Conservation (phyloP, 1,140 invertebrate species). For the Sinella curviseta region DNA sequence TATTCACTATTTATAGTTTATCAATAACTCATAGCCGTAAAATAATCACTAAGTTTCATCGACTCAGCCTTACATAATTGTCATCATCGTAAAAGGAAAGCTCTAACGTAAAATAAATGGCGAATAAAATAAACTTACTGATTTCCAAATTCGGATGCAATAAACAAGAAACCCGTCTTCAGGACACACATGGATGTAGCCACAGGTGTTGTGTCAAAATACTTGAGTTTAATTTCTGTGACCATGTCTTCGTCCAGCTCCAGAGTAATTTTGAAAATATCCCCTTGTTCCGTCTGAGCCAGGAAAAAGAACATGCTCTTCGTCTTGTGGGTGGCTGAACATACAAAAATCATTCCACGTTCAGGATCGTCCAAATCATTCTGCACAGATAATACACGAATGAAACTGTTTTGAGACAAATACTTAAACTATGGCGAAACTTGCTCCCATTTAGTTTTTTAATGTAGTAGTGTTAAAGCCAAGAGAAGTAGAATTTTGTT, state of each 20-base stretch:
- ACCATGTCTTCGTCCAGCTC: constrained; percentile 98
- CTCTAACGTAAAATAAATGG: not conserved
- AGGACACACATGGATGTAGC: constrained; percentile 95
- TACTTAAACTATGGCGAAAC: not conserved
- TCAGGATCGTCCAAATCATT: constrained; percentile 99
- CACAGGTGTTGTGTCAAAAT: constrained; percentile 98
- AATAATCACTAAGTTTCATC: constrained; percentile 30
- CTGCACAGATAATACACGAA: constrained; percentile 54
- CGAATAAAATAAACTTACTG: constrained; percentile 76
- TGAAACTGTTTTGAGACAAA: not conserved
- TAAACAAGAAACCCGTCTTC: constrained; percentile 98
- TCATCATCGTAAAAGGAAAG: not conserved
- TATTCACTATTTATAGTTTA: not conserved
- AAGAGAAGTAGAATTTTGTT: constrained; percentile 21
- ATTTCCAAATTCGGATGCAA: constrained; percentile 99
- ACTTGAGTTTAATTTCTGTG: constrained; percentile 97
- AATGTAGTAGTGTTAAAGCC: not conserved
- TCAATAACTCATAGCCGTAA: not conserved
- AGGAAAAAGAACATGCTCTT: constrained; percentile 73
- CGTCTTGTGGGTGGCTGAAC: constrained; percentile 98
- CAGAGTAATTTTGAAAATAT: constrained; percentile 98
- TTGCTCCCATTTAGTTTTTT: not conserved
- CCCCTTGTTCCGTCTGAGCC: constrained; percentile 85
- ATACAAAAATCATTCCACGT: constrained; percentile 98
- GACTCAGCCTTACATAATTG: constrained; percentile 39